These are phyloP conservation scores for Lymantria monacha DNA, from an alignment of 2,888 invertebrate species.

Conservation along the genomic window DNA sequence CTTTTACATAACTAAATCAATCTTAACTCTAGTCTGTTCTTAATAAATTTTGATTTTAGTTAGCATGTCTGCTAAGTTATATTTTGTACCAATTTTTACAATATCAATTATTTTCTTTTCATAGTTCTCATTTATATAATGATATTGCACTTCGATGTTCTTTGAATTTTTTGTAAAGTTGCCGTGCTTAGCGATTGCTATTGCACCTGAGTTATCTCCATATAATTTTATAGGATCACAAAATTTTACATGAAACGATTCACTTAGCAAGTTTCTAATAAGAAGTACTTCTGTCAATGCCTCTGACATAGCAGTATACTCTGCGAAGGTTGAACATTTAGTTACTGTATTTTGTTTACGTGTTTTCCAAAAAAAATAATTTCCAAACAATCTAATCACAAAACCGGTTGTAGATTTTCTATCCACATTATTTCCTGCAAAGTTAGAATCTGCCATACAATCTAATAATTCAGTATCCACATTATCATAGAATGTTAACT, in stretches of 20 bases:
- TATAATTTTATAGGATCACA: conserved; percentile 21
- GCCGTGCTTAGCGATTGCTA: conserved; percentile 3
- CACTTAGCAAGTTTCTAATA: conserved; percentile 11
- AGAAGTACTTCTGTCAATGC: conserved; percentile 26
- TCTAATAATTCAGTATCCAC: conserved; percentile 22
- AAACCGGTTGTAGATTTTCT: conserved; percentile 38
- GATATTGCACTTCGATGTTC: conserved; percentile 28
- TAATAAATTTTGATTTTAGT: too few species aligned
- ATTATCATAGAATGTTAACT: conserved; percentile 25
- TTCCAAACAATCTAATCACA: conserved; percentile 44
- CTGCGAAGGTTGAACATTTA: conserved; percentile 34
- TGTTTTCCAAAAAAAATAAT: conserved; percentile 43
- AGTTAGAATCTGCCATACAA: conserved; percentile 41
- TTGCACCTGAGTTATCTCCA: neutral
- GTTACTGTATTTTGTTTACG: conserved; percentile 40
- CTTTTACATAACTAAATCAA: too few species aligned
- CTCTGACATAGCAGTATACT: conserved; percentile 36
- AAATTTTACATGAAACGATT: conserved; percentile 11
- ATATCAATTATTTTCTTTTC: conserved; percentile 29
- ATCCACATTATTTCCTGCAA: conserved; percentile 31
- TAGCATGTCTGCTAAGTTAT: conserved; percentile 26
- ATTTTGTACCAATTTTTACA: conserved; percentile 30
- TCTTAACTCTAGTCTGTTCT: too few species aligned
- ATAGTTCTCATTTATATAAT: conserved; percentile 25
- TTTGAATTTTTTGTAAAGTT: conserved; percentile 20